A percentile compares a stretch with the other conserved stretches of the same genome.
Evolutionary conservation across 2,113 vertebrate species (phyloP).

Genomic region (Oncorhynchus mykiss): DNA sequence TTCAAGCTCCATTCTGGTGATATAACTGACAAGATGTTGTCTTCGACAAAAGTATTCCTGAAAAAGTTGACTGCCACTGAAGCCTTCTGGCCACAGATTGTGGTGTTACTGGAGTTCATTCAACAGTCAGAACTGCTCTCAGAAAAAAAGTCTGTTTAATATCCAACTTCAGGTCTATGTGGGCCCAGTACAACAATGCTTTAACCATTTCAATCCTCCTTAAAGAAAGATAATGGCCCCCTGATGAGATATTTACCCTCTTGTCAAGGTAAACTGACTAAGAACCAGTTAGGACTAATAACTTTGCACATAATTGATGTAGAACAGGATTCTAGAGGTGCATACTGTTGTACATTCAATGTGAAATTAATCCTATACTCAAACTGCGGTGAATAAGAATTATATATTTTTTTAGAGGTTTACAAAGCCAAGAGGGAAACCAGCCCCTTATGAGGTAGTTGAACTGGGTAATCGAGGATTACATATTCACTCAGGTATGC

Average conservation of each 20-base stretch:
- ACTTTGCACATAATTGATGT: background rate
- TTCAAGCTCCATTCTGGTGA: slow-evolving; percentile 52
- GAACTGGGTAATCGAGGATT: slow-evolving; percentile 40
- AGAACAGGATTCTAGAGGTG: no score
- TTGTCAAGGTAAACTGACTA: no score
- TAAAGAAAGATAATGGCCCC: no score
- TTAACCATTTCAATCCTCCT: background rate
- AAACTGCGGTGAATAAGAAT: slow-evolving; percentile 45
- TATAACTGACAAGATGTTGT: background rate
- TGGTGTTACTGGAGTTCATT: slow-evolving; percentile 36
- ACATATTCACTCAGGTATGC: slow-evolving; percentile 15
- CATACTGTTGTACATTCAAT: background rate
- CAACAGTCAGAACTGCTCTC: slow-evolving; percentile 28
- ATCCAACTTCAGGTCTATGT: background rate
- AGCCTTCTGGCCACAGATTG: slow-evolving; percentile 6
- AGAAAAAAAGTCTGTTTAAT: slow-evolving; percentile 7
- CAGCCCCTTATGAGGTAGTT: slow-evolving; percentile 32
- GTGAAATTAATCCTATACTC: background rate
- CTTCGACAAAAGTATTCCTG: background rate
- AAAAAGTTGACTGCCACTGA: slow-evolving; percentile 25
- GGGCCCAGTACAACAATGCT: background rate
- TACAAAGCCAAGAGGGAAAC: slow-evolving; percentile 36
- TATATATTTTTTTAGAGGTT: slow-evolving; percentile 11
- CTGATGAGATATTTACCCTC: no score
- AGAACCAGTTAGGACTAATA: slow-evolving; percentile 16